Conservation (phyloP, 2,797 vertebrate genomes). For the Ptychobarbus kaznakovi region DNA sequence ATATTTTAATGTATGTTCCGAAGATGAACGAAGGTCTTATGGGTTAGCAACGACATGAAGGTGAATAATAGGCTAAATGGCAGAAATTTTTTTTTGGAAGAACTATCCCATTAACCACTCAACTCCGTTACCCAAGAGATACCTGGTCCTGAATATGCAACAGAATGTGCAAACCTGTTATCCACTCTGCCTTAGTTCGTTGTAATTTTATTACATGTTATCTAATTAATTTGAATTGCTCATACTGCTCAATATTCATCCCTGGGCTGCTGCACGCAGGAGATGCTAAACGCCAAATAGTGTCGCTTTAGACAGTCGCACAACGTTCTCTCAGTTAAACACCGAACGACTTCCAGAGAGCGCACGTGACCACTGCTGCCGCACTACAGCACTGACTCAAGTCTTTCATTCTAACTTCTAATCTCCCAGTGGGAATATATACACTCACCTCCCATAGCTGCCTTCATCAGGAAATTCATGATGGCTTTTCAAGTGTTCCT, state of each 20-base stretch:
- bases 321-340: conserved; percentile 19
- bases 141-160: neutral
- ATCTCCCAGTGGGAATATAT: conserved; percentile 1
- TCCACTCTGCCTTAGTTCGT: neutral
- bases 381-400: conserved; percentile 53
- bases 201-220: neutral
- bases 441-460: conserved; percentile 92
- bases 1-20: neutral
- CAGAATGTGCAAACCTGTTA: neutral
- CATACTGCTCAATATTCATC: neutral
- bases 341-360: neutral
- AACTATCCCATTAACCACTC: neutral
- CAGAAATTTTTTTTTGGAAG: neutral
- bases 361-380: conserved; percentile 51
- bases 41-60: neutral
- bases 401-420: conserved; percentile 38
- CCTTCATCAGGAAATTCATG: conserved; percentile 98
- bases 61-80: neutral
- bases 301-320: conserved; percentile 22
- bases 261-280: neutral
- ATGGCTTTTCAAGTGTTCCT: conserved; percentile 48
- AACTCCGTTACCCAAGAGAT: neutral
- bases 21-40: neutral
- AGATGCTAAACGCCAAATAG: conserved; percentile 19
- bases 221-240: neutral